Base-by-base conservation (phyloP, 2,113 vertebrate genomes). In the Paratilapia polleni region DNA sequence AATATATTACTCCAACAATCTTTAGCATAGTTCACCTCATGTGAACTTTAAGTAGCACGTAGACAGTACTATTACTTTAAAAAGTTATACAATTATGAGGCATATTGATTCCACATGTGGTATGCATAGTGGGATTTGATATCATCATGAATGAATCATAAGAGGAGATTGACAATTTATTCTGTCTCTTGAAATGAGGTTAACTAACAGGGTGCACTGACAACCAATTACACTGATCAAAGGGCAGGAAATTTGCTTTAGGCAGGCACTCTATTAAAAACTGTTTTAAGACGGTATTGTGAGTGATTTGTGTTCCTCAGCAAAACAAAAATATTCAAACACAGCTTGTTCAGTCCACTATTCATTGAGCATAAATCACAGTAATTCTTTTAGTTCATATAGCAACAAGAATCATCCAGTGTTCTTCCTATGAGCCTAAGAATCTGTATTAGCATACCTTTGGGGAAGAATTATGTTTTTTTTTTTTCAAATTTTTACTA, bases 361-460 rank as follows among this genome's bases (percentile, higher is more conserved):
- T 41, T 73, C 78, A 41, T 41, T 19, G 7, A 81, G 62, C 10
- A 36, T 3, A 4, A 15, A 58, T 68, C 28, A 64, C 13, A 63
- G 58, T 17, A 58, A 22, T 20, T 66, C 60, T 20, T 74, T 49
- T 49, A 28, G 41, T 15, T 70, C 47, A 15, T 70, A 70, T 28
- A 70, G 28, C 41, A 70, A 2, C 47, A 70, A 70, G 15, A 49
- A 70, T 70, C 1, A 70, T 70, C 64, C 43, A 24, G 3, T 49
- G 43, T 70, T 22, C n/a, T 63, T 56, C 11, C 28, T 70, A 63
- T 63, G 20, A 61, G 56, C 36, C 2, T 6, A 64, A 70, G 8
- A 73, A 57, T 78, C 47, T 54, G 24, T 24, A 78, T 78, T 64
- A 60, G 36, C 60, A 81, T 70, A 28, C 14, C 24, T 84, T 82